Conservation (phyloP, 2,113 vertebrate species). For the Phodopus roborovskii region DNA sequence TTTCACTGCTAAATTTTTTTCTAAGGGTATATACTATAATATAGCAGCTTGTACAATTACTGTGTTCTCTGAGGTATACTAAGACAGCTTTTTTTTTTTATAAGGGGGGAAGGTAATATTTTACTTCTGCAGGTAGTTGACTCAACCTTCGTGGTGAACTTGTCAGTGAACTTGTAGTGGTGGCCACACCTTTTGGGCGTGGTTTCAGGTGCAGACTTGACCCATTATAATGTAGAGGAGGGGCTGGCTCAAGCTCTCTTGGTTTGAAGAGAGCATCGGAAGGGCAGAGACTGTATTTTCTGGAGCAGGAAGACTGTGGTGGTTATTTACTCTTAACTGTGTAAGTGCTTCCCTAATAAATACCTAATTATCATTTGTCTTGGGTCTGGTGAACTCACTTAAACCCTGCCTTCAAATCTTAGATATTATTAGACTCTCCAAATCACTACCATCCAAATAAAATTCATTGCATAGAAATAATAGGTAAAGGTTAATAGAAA, state of each 20-base stretch:
- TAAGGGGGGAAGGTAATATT: not conserved
- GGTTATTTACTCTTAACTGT: too few relatives aligned
- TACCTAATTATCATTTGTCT: too few relatives aligned
- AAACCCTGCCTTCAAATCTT: not conserved
- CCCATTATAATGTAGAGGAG: too few relatives aligned
- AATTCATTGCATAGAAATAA: constrained; percentile 1
- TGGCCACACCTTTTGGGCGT: too few relatives aligned
- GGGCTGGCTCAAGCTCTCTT: too few relatives aligned
- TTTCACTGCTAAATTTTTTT: constrained; percentile 27
- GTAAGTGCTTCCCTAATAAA: too few relatives aligned
- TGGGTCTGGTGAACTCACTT: too few relatives aligned
- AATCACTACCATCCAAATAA: not conserved
- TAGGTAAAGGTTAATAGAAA: not conserved
- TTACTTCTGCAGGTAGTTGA: not conserved
- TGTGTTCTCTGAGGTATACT: constrained; percentile 7
- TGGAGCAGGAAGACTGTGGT: too few relatives aligned
- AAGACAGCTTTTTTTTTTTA: not conserved
- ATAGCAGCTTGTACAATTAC: constrained; percentile 34
- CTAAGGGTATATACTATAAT: constrained; percentile 2
- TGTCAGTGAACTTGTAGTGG: too few relatives aligned
- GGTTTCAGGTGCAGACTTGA: too few relatives aligned
- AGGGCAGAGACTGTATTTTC: too few relatives aligned
- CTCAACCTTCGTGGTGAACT: not conserved
- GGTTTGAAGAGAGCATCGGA: too few relatives aligned
- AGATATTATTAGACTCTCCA: not conserved